These are phyloP conservation scores for Cryptocheilus praepositus DNA, from an alignment of 2,888 invertebrate genomes.

Conservation along the genomic window DNA sequence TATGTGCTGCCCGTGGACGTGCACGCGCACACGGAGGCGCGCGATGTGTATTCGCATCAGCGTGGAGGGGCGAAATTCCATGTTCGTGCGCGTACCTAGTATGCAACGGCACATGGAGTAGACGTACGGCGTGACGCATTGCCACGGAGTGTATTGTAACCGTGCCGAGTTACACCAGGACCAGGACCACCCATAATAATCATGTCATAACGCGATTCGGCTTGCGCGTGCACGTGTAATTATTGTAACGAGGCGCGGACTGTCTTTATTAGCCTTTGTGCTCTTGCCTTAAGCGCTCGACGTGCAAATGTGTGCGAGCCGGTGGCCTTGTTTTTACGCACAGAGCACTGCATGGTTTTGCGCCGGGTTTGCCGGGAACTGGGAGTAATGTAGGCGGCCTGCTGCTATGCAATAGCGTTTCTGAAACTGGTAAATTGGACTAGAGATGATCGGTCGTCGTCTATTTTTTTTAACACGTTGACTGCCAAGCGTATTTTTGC, in stretches of 20 bases:
- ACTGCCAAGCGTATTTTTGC: too few relatives aligned
- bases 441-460: too few relatives aligned
- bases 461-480: too few relatives aligned
- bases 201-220: constrained; percentile 50
- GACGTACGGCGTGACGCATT: constrained; percentile 62
- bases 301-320: too few relatives aligned
- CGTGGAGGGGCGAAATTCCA: constrained; percentile 22
- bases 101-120: constrained; percentile 54
- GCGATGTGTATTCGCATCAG: background rate
- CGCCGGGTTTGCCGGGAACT: too few relatives aligned
- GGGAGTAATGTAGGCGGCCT: too few relatives aligned
- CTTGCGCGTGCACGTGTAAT: constrained; percentile 34
- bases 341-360: too few relatives aligned
- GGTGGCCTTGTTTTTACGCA: too few relatives aligned
- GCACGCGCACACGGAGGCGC: too few relatives aligned
- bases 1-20: constrained; percentile 3
- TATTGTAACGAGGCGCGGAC: constrained; percentile 29
- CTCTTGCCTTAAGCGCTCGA: too few relatives aligned
- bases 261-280: constrained; percentile 10
- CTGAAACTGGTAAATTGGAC: too few relatives aligned
- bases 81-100: constrained; percentile 36
- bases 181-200: constrained; percentile 51
- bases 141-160: constrained; percentile 51
- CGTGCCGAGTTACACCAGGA: constrained; percentile 47
- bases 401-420: too few relatives aligned